Conservation (phyloP, 2,113 vertebrate genomes). For the Triplophysa tibetana region DNA sequence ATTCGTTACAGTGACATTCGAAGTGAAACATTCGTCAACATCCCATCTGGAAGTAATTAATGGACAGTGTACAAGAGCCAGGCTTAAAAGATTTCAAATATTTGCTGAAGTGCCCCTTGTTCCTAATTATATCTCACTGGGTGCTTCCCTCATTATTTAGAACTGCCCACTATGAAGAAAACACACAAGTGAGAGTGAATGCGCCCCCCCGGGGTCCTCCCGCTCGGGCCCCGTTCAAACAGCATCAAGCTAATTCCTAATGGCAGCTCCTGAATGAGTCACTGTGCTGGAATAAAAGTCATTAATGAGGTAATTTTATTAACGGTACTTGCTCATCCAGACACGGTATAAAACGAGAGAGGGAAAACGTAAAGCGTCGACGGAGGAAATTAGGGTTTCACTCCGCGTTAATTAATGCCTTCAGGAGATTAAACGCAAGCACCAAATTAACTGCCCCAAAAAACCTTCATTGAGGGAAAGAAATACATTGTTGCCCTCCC, state of each 20-base stretch:
- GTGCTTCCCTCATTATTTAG: conserved; percentile 96
- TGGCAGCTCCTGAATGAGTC: conserved; percentile 88
- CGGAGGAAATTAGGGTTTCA: conserved; percentile 94
- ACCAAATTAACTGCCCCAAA: conserved; percentile 97
- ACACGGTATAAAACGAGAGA: conserved; percentile 80
- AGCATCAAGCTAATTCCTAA: conserved; percentile 89
- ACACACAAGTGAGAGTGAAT: conserved; percentile 79
- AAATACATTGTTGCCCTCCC: conserved; percentile 90
- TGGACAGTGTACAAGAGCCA: conserved; percentile 75
- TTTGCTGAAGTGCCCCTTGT: conserved; percentile 93
- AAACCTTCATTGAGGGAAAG: conserved; percentile 79
- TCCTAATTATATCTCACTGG: conserved; percentile 97
- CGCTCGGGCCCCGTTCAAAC: conserved; percentile 76
- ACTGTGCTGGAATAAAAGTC: conserved; percentile 83
- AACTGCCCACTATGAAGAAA: conserved; percentile 77
- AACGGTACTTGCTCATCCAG: conserved; percentile 82
- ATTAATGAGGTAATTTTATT: conserved; percentile 99
- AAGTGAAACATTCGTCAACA: conserved; percentile 62
- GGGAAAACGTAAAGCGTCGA: conserved; percentile 74
- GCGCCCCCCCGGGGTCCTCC: conserved; percentile 49
- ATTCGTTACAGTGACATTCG: conserved; percentile 44
- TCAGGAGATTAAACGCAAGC: conserved; percentile 87
- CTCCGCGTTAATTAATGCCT: conserved; percentile 96
- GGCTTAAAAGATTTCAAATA: conserved; percentile 89
- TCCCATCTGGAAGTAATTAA: conserved; percentile 89